These are phyloP conservation scores for Eulithis prunata DNA, from an alignment of 2,888 invertebrate genomes.

Conservation along the genomic window DNA sequence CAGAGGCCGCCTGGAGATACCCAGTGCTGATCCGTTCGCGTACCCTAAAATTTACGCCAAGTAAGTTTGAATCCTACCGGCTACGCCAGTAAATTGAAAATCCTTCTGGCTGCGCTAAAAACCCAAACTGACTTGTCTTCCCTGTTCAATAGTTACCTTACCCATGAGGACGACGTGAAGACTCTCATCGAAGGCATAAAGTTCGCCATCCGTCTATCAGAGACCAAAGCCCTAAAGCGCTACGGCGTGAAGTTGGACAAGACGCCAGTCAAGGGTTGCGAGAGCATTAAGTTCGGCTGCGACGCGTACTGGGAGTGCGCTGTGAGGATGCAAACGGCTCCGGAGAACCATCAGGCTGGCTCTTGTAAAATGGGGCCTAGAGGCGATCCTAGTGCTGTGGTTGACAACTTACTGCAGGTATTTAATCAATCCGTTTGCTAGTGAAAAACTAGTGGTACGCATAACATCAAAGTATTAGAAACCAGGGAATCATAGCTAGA, in stretches of 20 bases:
- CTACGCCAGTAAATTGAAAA: not conserved
- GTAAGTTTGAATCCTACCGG: slow-evolving; percentile 66
- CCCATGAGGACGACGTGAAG: slow-evolving; percentile 91
- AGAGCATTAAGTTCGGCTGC: slow-evolving; percentile 88
- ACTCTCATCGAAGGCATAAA: slow-evolving; percentile 93
- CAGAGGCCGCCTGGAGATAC: slow-evolving; percentile 90
- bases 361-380: slow-evolving; percentile 93
- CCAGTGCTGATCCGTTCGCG: slow-evolving; percentile 90
- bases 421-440: not conserved
- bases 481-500: too few species aligned
- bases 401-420: slow-evolving; percentile 87
- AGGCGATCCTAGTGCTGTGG: slow-evolving; percentile 88
- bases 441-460: not conserved
- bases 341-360: slow-evolving; percentile 93
- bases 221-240: slow-evolving; percentile 84
- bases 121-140: not conserved
- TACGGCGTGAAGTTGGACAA: slow-evolving; percentile 91
- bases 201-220: slow-evolving; percentile 88
- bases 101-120: not conserved
- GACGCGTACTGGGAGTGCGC: slow-evolving; percentile 93
- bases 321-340: slow-evolving; percentile 88
- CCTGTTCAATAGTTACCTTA: slow-evolving; percentile 83
- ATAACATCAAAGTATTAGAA: too few species aligned
- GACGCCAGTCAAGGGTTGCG: slow-evolving; percentile 90
- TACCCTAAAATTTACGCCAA: slow-evolving; percentile 94